These are phyloP conservation scores for Pangasius larnaudii DNA, from an alignment of 2,797 vertebrate species.

Conservation along the genomic window DNA sequence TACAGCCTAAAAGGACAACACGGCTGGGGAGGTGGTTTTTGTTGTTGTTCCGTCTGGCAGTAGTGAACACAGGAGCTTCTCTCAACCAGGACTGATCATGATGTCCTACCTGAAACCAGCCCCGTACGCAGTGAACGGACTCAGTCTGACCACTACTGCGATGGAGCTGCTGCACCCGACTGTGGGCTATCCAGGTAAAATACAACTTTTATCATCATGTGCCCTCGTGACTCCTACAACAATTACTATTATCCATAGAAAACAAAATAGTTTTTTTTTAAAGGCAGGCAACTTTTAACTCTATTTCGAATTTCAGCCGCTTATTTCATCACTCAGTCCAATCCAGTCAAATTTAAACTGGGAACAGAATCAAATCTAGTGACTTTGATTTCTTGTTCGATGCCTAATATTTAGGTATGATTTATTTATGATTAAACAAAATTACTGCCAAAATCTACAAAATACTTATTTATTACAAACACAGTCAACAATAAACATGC, in stretches of 20 bases:
- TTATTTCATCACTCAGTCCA: neutral
- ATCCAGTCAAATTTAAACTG: neutral
- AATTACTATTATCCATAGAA: neutral
- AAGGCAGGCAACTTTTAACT: neutral
- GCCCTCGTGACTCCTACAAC: neutral
- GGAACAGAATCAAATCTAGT: neutral
- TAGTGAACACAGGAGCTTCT: neutral
- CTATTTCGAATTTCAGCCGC: neutral
- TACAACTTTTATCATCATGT: neutral
- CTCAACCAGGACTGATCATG: constrained; percentile 84
- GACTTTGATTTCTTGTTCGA: constrained; percentile 1
- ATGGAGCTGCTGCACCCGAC: constrained; percentile 95
- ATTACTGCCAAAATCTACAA: neutral
- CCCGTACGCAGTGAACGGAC: constrained; percentile 93
- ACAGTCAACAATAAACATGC: neutral
- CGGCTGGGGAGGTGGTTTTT: neutral
- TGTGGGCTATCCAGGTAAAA: constrained; percentile 92
- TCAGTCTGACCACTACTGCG: constrained; percentile 91
- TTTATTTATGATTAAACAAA: neutral
- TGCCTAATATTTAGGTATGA: neutral
- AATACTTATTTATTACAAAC: no score
- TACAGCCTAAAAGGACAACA: neutral
- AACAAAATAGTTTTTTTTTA: neutral
- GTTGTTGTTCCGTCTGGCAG: neutral
- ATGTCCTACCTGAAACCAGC: constrained; percentile 99